Conservation (phyloP, 2,113 vertebrate species). For the Rhodinocichla rosea region DNA sequence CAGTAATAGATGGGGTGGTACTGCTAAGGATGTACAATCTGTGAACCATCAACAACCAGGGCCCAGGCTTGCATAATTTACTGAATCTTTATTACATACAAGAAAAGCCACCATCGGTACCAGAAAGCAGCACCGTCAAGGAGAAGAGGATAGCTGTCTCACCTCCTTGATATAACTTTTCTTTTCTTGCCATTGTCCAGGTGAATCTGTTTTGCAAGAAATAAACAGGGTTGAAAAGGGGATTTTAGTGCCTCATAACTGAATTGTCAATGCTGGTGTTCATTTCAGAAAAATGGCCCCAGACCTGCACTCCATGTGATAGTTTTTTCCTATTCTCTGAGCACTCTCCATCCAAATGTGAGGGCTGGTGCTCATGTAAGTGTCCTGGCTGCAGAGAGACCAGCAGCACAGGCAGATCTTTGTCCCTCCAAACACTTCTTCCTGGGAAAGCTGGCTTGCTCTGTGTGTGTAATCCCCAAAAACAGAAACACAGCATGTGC, state of each 20-base stretch:
- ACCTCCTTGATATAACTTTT: slow-evolving; percentile 72
- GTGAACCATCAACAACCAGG: slow-evolving; percentile 74
- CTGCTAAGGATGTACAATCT: slow-evolving; percentile 72
- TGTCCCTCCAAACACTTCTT: not conserved
- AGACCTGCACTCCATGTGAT: not conserved
- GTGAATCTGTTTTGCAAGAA: slow-evolving; percentile 48
- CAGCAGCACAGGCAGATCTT: rapidly evolving
- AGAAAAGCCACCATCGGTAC: slow-evolving; percentile 73
- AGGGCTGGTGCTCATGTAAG: not conserved
- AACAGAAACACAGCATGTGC: not conserved
- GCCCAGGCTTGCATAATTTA: slow-evolving; percentile 74
- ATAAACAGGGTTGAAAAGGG: not conserved
- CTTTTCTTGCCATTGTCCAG: slow-evolving; percentile 78
- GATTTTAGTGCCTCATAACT: not conserved
- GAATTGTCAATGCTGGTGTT: not conserved
- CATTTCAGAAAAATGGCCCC: not conserved
- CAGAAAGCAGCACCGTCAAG: slow-evolving; percentile 62
- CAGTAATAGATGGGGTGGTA: slow-evolving; percentile 74
- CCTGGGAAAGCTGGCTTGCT: not conserved
- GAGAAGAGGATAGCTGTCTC: slow-evolving; percentile 57
- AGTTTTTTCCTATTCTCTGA: not conserved
- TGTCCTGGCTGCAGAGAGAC: not conserved
- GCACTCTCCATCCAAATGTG: not conserved
- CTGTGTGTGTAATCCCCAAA: rapidly evolving
- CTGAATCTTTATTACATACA: slow-evolving; percentile 73